A percentile compares a stretch with the other conserved stretches of the same genome.
Conservation (phyloP, 2,797 vertebrate genomes). For the Helostoma temminkii region DNA sequence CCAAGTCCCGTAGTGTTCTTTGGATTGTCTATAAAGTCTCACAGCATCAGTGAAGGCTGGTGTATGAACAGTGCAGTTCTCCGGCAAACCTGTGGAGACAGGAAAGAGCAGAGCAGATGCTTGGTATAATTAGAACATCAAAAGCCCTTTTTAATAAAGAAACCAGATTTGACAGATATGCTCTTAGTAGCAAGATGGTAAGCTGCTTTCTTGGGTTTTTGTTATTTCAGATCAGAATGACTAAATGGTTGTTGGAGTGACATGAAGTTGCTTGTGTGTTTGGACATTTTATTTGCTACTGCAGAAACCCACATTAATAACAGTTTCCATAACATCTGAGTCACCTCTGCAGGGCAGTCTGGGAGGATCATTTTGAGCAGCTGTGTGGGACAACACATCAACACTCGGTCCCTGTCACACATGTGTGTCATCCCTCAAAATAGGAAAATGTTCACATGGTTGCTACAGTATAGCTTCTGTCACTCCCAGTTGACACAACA, state of each 20-base stretch:
- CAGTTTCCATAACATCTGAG: constrained; percentile 38
- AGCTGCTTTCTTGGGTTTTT: background rate
- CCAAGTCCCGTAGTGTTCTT: constrained; percentile 95
- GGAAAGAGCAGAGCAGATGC: constrained; percentile 33
- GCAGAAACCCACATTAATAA: constrained; percentile 4
- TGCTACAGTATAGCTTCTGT: constrained; percentile 40
- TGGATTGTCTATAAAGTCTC: constrained; percentile 90
- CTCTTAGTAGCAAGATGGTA: background rate
- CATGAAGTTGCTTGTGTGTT: background rate
- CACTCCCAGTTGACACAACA: constrained; percentile 49
- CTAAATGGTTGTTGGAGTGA: background rate
- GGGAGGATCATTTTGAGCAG: constrained; percentile 19
- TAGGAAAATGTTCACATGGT: constrained; percentile 65
- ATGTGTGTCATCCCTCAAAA: constrained; percentile 69
- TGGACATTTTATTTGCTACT: background rate
- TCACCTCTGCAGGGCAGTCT: constrained; percentile 16
- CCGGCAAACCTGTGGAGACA: constrained; percentile 87
- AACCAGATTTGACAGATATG: background rate
- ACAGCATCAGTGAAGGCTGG: constrained; percentile 93
- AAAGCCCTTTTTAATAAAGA: background rate
- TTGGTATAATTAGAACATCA: background rate
- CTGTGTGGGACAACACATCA: background rate
- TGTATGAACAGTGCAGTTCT: constrained; percentile 89
- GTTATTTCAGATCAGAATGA: background rate
- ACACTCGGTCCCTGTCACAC: constrained; percentile 3